These are phyloP conservation scores for Nylanderia fulva DNA, from an alignment of 1,140 invertebrate species.

Conservation along the genomic window DNA sequence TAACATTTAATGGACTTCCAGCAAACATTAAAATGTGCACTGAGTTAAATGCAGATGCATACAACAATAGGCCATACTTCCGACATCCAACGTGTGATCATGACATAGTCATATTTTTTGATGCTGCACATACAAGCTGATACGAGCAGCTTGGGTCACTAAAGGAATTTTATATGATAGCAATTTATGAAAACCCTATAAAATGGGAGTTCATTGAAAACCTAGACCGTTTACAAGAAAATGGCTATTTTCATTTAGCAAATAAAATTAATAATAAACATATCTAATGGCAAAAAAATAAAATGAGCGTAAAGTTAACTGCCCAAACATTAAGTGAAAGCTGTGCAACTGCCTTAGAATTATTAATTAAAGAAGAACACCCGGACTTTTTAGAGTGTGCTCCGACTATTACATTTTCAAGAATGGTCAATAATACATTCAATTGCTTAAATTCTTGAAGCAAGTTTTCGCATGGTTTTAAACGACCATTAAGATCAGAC, in stretches of 20 bases:
- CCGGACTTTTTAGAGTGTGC: too few species aligned
- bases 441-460: too few species aligned
- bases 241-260: neutral
- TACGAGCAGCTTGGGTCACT: slow-evolving; percentile 1
- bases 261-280: slow-evolving; percentile 70
- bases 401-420: too few species aligned
- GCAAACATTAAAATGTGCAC: neutral
- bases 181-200: neutral
- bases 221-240: slow-evolving; percentile 16
- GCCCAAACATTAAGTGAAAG: slow-evolving; percentile 16
- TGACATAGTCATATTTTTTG: neutral
- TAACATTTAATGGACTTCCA: neutral
- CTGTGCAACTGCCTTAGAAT: neutral
- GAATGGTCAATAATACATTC: too few species aligned
- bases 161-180: neutral
- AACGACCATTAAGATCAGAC: too few species aligned
- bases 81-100: slow-evolving; percentile 4
- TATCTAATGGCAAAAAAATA: slow-evolving; percentile 69
- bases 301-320: slow-evolving; percentile 75
- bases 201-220: slow-evolving; percentile 18
- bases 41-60: neutral
- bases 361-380: too few species aligned
- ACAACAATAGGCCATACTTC: neutral
- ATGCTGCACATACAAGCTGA: neutral
- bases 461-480: too few species aligned